These are phyloP conservation scores for Tapera naevia DNA, from an alignment of 2,797 vertebrate species.

Conservation along the genomic window DNA sequence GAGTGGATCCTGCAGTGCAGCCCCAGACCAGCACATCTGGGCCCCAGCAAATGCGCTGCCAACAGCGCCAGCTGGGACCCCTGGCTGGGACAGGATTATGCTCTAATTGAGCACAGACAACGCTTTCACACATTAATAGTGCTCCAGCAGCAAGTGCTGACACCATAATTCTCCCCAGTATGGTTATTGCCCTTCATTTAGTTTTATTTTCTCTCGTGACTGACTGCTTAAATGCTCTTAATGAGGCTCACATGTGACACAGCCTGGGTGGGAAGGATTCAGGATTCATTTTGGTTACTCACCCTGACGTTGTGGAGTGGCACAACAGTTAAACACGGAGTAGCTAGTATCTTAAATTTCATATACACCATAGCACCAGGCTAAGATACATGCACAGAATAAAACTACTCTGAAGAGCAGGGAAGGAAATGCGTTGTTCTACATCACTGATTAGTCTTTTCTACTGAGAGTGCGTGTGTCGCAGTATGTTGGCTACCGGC, in stretches of 20 bases:
- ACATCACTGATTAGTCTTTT: background rate
- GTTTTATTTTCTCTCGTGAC: background rate
- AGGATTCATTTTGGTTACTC: background rate
- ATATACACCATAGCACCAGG: background rate
- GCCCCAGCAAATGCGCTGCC: background rate
- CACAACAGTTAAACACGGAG: background rate
- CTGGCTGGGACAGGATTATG: background rate
- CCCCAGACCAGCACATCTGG: background rate
- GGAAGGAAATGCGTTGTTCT: background rate
- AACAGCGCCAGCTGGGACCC: background rate
- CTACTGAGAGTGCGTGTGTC: accelerated
- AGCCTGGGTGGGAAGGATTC: background rate
- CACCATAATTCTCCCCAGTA: background rate
- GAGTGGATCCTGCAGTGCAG: background rate
- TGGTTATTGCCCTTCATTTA: background rate
- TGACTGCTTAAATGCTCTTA: background rate
- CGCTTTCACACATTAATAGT: background rate
- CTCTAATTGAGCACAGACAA: background rate
- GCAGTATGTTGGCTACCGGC: background rate
- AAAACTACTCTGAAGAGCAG: background rate
- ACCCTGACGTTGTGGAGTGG: background rate
- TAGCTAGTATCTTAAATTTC: background rate
- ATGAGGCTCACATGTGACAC: background rate
- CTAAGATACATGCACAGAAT: background rate
- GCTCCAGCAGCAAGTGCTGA: slow-evolving; percentile 11